Evolutionary conservation across 1,140 invertebrate species (phyloP).

Genomic region (Zaprionus nigranus): DNA sequence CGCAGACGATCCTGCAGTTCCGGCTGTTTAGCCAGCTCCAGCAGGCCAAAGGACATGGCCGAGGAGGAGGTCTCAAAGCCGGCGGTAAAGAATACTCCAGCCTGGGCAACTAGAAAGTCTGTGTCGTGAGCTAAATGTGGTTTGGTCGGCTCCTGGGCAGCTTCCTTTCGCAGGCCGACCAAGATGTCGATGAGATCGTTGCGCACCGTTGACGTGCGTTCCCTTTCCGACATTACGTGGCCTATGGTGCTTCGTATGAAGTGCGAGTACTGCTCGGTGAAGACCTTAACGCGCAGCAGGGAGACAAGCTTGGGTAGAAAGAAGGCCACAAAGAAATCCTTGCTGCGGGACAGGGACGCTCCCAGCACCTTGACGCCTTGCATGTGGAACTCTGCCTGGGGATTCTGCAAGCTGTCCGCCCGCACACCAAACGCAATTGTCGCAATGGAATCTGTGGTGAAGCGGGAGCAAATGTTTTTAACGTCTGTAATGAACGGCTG

Average conservation of each 20-base stretch:
- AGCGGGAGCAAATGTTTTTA: constrained; percentile 85
- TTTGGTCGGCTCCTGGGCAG: constrained; percentile 42
- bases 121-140: constrained; percentile 68
- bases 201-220: constrained; percentile 58
- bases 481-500: constrained; percentile 54
- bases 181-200: constrained; percentile 85
- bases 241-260: constrained; percentile 80
- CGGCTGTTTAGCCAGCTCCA: constrained; percentile 88
- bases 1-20: constrained; percentile 88
- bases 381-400: constrained; percentile 84
- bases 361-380: constrained; percentile 64
- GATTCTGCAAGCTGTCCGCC: constrained; percentile 85
- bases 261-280: constrained; percentile 37
- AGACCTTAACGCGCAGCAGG: constrained; percentile 61
- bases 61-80: constrained; percentile 92
- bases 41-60: constrained; percentile 88
- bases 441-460: constrained; percentile 87
- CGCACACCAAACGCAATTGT: constrained; percentile 87
- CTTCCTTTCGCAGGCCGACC: constrained; percentile 79
- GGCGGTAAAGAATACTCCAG: constrained; percentile 89
- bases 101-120: constrained; percentile 88
- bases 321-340: constrained; percentile 84
- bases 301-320: constrained; percentile 81
- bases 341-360: constrained; percentile 4
- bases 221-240: constrained; percentile 77